A percentile compares a stretch with the other conserved stretches of the same genome.
Conservation (phyloP, 2,113 vertebrate species). For the Pteropus alecto region DNA sequence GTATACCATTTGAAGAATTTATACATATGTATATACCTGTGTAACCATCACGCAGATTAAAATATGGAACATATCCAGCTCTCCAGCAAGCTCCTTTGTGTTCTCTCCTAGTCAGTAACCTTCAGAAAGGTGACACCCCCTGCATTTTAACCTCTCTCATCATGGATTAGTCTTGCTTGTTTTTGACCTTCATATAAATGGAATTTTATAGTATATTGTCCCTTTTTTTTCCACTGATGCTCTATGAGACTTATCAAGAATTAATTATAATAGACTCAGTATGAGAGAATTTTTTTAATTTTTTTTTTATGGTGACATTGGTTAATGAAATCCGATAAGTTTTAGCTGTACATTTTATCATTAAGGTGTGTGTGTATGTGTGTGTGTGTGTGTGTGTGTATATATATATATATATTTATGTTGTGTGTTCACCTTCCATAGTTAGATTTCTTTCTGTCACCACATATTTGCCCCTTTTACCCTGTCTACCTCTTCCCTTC, state of each 20-base stretch:
- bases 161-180: not conserved
- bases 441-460: too few relatives aligned
- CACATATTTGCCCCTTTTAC: too few relatives aligned
- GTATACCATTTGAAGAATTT: not conserved
- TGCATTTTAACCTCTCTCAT: not conserved
- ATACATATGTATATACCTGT: not conserved
- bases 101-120: not conserved
- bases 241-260: not conserved
- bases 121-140: not conserved
- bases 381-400: too few relatives aligned
- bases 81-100: not conserved
- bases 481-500: too few relatives aligned
- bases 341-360: too few relatives aligned
- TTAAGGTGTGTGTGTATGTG: too few relatives aligned
- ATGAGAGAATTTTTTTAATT: not conserved
- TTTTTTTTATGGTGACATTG: too few relatives aligned
- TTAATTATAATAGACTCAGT: not conserved
- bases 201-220: not conserved
- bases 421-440: too few relatives aligned
- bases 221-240: not conserved
- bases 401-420: too few relatives aligned
- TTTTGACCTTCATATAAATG: not conserved
- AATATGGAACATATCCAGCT: not conserved
- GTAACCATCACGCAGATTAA: not conserved
- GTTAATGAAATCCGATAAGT: too few relatives aligned